phyloP scores from a whole-genome alignment of 2,797 vertebrate species.

The Sebastolobus altivelis region DNA sequence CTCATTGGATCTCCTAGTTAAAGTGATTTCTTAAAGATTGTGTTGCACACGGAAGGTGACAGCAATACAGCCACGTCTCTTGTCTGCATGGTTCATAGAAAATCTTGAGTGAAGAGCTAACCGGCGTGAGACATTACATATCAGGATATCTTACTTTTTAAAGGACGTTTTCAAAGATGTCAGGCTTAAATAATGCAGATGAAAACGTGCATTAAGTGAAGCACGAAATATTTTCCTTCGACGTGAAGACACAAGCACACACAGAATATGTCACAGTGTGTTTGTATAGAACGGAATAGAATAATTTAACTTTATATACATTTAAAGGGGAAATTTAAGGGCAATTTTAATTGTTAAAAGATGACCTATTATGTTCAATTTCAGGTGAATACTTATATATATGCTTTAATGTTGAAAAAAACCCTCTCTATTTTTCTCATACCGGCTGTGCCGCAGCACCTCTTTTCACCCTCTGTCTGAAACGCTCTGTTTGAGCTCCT shows the following conservation, averaged over 20 bases:
- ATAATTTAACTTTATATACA: neutral
- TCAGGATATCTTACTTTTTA: neutral
- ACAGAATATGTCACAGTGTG: no score
- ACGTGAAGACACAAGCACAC: neutral
- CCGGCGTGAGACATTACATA: neutral
- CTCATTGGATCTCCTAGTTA: slow-evolving; percentile 20
- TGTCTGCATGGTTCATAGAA: neutral
- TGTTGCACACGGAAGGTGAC: slow-evolving; percentile 13
- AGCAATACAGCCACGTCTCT: slow-evolving; percentile 1
- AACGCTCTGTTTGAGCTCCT: no score
- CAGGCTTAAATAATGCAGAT: neutral
- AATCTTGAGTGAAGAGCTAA: neutral
- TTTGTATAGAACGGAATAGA: no score
- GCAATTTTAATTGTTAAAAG: neutral
- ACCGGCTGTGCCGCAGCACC: no score
- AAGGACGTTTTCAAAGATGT: neutral
- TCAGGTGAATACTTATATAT: no score
- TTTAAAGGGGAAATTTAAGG: neutral
- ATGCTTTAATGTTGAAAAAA: no score
- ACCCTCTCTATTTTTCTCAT: no score
- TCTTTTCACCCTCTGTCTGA: no score
- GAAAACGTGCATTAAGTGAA: neutral
- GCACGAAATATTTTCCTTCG: neutral
- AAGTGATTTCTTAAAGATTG: slow-evolving; percentile 19
- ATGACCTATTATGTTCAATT: neutral